phyloP scores from a whole-genome alignment of 2,113 vertebrate genomes.

The Myrmecobius fasciatus region DNA sequence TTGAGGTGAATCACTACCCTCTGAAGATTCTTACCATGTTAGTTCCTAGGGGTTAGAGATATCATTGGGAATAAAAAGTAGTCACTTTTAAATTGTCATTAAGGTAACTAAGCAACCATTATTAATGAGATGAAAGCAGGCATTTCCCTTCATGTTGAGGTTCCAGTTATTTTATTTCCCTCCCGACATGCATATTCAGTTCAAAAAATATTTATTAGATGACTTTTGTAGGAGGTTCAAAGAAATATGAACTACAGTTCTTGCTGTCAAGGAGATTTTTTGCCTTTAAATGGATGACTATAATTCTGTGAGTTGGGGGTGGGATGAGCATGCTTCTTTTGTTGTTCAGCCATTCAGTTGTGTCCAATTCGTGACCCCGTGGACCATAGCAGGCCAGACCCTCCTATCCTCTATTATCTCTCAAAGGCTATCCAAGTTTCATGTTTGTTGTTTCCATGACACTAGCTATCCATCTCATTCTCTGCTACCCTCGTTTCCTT shows the following conservation, averaged over 20 bases:
- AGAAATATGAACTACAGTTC: neutral
- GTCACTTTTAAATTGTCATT: neutral
- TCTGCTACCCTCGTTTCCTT: neutral
- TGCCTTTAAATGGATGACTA: neutral
- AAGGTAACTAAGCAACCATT: neutral
- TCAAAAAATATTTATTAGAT: neutral
- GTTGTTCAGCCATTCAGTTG: no score
- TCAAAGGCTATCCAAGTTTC: neutral
- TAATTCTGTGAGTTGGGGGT: neutral
- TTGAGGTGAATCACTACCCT: neutral
- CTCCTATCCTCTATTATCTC: neutral
- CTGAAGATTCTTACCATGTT: neutral
- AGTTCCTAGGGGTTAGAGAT: neutral
- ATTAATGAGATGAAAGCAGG: neutral
- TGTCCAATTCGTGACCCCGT: no score
- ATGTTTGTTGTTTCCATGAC: neutral
- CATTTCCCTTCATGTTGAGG: neutral
- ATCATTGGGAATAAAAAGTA: neutral
- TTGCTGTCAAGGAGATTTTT: neutral
- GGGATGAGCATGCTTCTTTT: neutral
- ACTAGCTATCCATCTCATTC: neutral
- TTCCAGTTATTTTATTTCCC: neutral
- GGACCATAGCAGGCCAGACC: no score
- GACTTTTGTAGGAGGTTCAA: neutral
- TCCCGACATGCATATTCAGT: neutral